Evolutionary conservation across 2,888 invertebrate species (phyloP), one percentile per base, ranked within the genome.

Genomic region (Pristionchus maxplancki): DNA sequence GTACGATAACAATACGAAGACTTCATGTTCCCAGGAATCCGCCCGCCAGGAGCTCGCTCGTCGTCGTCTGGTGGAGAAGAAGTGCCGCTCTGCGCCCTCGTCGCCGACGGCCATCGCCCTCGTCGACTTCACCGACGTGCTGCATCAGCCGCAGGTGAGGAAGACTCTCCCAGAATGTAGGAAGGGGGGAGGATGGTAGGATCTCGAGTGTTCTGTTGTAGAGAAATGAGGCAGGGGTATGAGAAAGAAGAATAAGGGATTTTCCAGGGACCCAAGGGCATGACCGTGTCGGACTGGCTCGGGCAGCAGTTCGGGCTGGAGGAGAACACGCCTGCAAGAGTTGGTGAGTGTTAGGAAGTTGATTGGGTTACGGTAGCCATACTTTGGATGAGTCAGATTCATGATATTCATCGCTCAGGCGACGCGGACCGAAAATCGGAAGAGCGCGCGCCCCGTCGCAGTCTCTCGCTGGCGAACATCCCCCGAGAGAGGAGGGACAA

Each of bases 71-170:
- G 89, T 93, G 40, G 91, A 90, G 83, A 91, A 91, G 88, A 93
- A 94, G 90, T 91, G 94, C 78, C 94, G 95, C 89, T 94, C 95
- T 89, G 94, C 94, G 62, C 95, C 95, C 28, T 94, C 93, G 62
- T 94, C 95, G n/a, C 95, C 95, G 44, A 91, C 92, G 5, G 67
- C 78, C 88, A 92, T 94, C 85, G 94, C 95, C 85, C 93, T 95
- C 31, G 94, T 95, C 67, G 95, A 94, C 90, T 94, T 94, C 88
- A 91, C 92, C 5, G 94, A 88, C 48, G 88, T 88, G 89, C 90
- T 87, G 28, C 86, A 87, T 31, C 86, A 87, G 28, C 86, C 86
- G 13, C 71, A 78, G 78, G 78, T 78, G 17, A n/a, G n/a, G n/a
- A 9, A 37, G 71, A 37, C 17, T 28, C 44, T 44, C 8, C n/a